Evolutionary conservation across 1,140 invertebrate genomes (phyloP).

Genomic region (Phymastichus coffea): DNA sequence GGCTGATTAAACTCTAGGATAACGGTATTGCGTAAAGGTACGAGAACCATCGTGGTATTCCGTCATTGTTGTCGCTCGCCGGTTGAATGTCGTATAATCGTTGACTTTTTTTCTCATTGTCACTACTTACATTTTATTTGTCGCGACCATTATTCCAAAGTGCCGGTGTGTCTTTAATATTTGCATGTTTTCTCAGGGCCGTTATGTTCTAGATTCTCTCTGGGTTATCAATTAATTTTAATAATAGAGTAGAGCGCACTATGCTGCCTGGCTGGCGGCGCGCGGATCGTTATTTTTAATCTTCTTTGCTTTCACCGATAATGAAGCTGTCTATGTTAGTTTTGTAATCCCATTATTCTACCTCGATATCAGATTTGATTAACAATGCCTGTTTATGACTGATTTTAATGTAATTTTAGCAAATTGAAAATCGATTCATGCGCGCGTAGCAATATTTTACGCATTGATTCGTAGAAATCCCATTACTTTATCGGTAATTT

Average conservation of each 20-base stretch:
- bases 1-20: constrained; percentile 25
- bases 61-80: constrained; percentile 1
- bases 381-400: too few species aligned
- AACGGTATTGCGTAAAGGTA: constrained; percentile 20
- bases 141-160: background rate
- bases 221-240: constrained; percentile 21
- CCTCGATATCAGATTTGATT: too few species aligned
- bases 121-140: background rate
- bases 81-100: too few species aligned
- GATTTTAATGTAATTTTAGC: too few species aligned
- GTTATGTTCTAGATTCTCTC: constrained; percentile 15
- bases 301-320: background rate
- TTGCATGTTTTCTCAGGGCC: constrained; percentile 14
- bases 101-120: constrained; percentile 17
- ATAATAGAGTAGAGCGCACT: constrained; percentile 1
- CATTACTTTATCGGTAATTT: too few species aligned
- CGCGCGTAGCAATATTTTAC: too few species aligned
- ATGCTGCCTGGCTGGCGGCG: too few species aligned
- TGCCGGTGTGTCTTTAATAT: background rate
- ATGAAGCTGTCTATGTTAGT: background rate
- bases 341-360: constrained; percentile 10
- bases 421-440: too few species aligned
- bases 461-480: too few species aligned
- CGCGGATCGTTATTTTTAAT: constrained; percentile 16
- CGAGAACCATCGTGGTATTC: background rate